Evolutionary conservation across 1,140 invertebrate genomes (phyloP).

Genomic region (Sitodiplosis mosellana): DNA sequence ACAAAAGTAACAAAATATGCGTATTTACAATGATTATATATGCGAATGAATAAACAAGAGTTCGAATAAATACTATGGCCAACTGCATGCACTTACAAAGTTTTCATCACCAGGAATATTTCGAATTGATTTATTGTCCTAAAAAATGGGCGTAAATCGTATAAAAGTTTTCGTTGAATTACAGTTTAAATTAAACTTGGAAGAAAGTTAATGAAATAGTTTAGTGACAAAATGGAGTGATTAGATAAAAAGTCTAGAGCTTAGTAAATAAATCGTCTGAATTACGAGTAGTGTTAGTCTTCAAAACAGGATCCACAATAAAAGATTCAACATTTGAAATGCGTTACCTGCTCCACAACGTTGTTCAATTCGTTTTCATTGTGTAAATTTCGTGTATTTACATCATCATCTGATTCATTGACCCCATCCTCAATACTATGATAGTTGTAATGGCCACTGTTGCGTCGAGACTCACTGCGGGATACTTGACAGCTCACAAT

Average conservation of each 20-base stretch:
- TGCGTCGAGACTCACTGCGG: constrained; percentile 2
- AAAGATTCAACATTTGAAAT: not conserved
- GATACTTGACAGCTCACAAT: constrained; percentile 41
- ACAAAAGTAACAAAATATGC: not conserved
- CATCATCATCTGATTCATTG: not conserved
- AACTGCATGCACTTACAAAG: constrained; percentile 34
- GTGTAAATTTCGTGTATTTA: not conserved
- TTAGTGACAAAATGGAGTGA: no score
- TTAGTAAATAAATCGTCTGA: no score
- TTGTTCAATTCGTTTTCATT: no score
- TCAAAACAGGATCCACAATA: no score
- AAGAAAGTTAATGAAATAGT: no score
- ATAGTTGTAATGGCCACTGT: no score
- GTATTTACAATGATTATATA: not conserved
- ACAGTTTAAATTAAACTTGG: not conserved
- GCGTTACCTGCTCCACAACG: not conserved
- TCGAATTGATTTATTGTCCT: not conserved
- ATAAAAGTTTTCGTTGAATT: no score
- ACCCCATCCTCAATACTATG: no score
- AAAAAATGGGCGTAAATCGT: no score
- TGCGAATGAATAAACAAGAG: not conserved
- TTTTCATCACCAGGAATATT: constrained; percentile 9
- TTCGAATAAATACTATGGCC: constrained; percentile 5
- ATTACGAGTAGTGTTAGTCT: no score
- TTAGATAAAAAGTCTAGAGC: no score